These are phyloP conservation scores for Actenoides lindsayi DNA, from an alignment of 2,113 vertebrate genomes.

Conservation along the genomic window DNA sequence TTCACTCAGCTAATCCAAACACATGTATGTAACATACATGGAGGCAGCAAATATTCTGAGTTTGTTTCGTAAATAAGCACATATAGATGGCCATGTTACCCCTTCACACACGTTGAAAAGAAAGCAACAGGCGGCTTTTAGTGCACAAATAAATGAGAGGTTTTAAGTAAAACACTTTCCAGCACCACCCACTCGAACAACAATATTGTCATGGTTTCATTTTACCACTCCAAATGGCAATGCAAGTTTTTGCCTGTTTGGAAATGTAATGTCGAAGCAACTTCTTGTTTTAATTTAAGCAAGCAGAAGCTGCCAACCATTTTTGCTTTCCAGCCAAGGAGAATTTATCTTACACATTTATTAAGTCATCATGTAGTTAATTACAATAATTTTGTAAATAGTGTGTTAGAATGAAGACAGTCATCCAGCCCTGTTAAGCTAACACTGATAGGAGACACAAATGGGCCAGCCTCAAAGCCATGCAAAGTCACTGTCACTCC, in stretches of 20 bases:
- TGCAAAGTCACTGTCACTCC: not conserved
- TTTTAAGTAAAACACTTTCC: constrained; percentile 23
- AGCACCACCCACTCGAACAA: constrained; percentile 45
- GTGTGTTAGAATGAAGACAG: not conserved
- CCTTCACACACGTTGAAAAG: not conserved
- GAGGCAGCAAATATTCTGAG: not conserved
- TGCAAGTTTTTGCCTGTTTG: constrained; percentile 57
- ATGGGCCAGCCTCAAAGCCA: not conserved
- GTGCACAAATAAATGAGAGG: constrained; percentile 11
- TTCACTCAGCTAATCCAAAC: not conserved
- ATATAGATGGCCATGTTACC: not conserved
- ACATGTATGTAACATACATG: not conserved
- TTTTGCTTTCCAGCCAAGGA: constrained; percentile 39
- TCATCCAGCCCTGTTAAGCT: not conserved
- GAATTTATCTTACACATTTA: constrained; percentile 64
- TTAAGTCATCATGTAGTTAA: constrained; percentile 42
- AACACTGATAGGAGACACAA: not conserved
- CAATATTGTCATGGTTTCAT: constrained; percentile 29
- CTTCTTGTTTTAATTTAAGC: constrained; percentile 71
- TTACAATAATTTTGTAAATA: constrained; percentile 13
- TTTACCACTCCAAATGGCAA: constrained; percentile 15
- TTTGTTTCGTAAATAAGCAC: not conserved
- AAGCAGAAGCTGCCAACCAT: constrained; percentile 50
- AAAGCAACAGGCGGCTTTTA: constrained; percentile 19
- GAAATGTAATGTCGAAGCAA: constrained; percentile 55